Evolutionary conservation across 2,888 invertebrate genomes (phyloP).

Genomic region (Pterostichus madidus): DNA sequence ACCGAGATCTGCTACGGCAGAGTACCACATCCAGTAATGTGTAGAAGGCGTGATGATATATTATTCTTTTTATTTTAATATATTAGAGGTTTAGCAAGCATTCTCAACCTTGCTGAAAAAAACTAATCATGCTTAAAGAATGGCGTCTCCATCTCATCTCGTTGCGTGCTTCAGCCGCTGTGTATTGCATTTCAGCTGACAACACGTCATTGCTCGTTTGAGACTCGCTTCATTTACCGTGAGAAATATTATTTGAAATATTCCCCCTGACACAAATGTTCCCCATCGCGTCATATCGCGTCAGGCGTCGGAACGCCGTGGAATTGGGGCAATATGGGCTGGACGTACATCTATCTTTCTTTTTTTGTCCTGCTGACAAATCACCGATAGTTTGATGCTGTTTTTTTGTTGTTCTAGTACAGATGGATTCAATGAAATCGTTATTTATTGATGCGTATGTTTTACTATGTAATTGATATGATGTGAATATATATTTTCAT

Average conservation of each 20-base stretch:
- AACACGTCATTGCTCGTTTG: constrained; percentile 54
- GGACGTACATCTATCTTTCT: constrained; percentile 41
- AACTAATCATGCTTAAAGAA: constrained; percentile 59
- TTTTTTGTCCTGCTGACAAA: constrained; percentile 44
- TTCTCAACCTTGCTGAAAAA: background rate
- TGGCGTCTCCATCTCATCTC: constrained; percentile 37
- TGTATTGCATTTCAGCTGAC: constrained; percentile 62
- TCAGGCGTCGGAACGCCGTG: background rate
- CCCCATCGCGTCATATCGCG: constrained; percentile 47
- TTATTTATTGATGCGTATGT: constrained; percentile 35
- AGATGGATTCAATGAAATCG: constrained; percentile 11
- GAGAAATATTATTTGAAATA: constrained; percentile 65
- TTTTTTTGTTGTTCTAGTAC: constrained; percentile 24
- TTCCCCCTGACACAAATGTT: constrained; percentile 60
- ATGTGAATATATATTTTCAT: constrained; percentile 22
- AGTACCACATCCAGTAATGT: no score
- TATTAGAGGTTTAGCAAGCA: no score
- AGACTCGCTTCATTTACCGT: constrained; percentile 57
- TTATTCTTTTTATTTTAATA: no score
- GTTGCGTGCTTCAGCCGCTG: background rate
- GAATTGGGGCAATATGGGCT: constrained; percentile 24
- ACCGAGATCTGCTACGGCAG: no score
- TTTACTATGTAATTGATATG: constrained; percentile 21
- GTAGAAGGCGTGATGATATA: no score
- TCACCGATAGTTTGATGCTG: constrained; percentile 54